These are phyloP conservation scores for Patella caerulea DNA, from an alignment of 2,888 invertebrate species.

Conservation along the genomic window DNA sequence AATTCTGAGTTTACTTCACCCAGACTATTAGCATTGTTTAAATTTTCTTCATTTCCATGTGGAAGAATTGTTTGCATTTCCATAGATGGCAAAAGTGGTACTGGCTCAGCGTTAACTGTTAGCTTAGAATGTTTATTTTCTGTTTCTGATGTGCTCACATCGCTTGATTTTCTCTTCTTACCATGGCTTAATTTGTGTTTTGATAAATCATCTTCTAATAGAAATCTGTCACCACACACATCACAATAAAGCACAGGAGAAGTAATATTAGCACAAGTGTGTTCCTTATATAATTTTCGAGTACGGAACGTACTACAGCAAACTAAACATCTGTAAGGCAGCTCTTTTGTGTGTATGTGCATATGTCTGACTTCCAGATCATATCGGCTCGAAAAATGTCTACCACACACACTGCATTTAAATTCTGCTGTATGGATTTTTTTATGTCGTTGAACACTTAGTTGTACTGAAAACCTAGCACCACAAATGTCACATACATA, in stretches of 20 bases:
- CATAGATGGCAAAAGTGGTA: too few relatives aligned
- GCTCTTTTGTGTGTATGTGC: background rate
- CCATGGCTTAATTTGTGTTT: background rate
- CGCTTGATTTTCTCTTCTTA: too few relatives aligned
- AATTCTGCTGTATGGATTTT: background rate
- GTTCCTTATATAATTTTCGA: background rate
- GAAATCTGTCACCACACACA: background rate
- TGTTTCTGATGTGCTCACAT: too few relatives aligned
- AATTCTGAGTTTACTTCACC: too few relatives aligned
- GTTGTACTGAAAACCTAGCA: background rate
- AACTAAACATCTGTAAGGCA: background rate
- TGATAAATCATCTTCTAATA: background rate
- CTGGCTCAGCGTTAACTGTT: too few relatives aligned
- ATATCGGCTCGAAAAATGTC: background rate
- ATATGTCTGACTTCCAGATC: slow-evolving; percentile 7
- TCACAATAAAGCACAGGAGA: background rate
- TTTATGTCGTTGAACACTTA: background rate
- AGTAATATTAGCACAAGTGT: background rate
- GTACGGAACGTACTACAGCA: background rate
- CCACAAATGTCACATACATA: slow-evolving; percentile 1
- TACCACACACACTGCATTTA: background rate
- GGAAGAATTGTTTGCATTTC: too few relatives aligned
- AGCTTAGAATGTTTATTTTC: too few relatives aligned
- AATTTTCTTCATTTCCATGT: too few relatives aligned
- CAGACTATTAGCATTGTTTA: too few relatives aligned